Base-by-base conservation (phyloP, 1,140 invertebrate genomes). In the Thereuonema tuberculata region DNA sequence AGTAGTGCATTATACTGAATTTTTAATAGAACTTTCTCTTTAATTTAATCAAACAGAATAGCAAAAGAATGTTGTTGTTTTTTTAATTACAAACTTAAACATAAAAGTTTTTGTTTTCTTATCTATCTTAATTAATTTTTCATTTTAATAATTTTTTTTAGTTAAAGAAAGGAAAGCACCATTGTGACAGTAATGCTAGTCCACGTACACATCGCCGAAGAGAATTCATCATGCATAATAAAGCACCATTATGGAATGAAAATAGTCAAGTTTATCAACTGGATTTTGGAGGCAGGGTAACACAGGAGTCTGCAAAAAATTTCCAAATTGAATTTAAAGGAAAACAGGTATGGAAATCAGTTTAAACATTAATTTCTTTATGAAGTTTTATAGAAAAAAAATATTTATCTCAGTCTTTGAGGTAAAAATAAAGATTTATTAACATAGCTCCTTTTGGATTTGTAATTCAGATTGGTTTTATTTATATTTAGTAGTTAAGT, bases 231-330 rank as follows among this genome's bases (percentile, higher is more conserved):
- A 93, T 98, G 89, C 89, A 97, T 72, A 99, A 99, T 74, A 98
- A 98, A 75, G 93, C 94, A 37, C 96, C 96, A 2, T 89, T 99
- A 82, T 99, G 96, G 96, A 99, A 99, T 75, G 96, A 98, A 74
- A 89, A 90, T 70, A 95, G 89, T 70, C 95, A 99, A 74, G 96
- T 99, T 3, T 99, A 99, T 76, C 96, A 99, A 70, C 77, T 99
- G 20, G 96, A 99, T 76, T 99, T 98, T 78, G 95, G 95, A n/a
- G 96, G 95, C 15, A 78, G 96, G 66, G 96, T 99, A 24, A 99
- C 95, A 0, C 95, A 98, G 72, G 96, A 99, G 73, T 98, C 94
- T 2, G 96, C 96, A 1, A 99, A 99, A 75, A 99, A 99, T 76
- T 99, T 99, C 72, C 96, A 99, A 76, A 97, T 99, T 57, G 95